Conservation (phyloP, 2,113 vertebrate species). For the Mus spicilegus region DNA sequence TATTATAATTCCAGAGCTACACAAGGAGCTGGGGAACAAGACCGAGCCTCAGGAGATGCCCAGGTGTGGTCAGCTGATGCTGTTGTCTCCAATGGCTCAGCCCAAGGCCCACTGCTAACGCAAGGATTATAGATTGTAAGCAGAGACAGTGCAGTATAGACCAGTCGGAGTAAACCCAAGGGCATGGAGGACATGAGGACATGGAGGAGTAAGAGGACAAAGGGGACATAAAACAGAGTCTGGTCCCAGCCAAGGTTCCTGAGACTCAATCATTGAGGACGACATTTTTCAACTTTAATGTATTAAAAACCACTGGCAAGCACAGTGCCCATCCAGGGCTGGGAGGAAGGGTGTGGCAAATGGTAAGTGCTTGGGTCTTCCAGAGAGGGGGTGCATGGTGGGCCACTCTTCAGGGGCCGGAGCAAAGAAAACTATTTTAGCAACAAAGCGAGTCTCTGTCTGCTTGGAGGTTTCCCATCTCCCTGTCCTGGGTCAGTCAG, state of each 20-base stretch:
- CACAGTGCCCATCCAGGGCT: neutral
- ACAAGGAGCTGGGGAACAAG: neutral
- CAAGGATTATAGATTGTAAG: neutral
- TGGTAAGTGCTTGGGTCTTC: neutral
- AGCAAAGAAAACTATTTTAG: neutral
- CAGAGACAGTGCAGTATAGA: neutral
- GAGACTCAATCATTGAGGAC: neutral
- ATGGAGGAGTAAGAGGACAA: neutral
- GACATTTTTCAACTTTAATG: neutral
- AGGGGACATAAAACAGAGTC: neutral
- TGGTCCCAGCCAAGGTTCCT: neutral
- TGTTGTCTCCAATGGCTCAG: neutral
- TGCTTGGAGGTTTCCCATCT: neutral
- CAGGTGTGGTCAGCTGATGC: neutral
- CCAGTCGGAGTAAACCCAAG: neutral
- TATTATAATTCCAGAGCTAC: neutral
- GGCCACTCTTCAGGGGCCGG: neutral
- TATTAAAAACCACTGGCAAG: neutral
- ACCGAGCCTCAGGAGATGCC: too few relatives aligned
- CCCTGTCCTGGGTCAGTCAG: neutral
- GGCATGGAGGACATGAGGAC: neutral
- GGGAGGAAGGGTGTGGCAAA: neutral
- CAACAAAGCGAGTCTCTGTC: neutral
- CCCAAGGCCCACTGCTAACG: neutral
- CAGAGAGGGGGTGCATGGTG: neutral